A percentile compares a stretch with the other conserved stretches of the same genome.
Conservation (phyloP, 2,113 vertebrate species). For the Cryptoleucopteryx plumbea region DNA sequence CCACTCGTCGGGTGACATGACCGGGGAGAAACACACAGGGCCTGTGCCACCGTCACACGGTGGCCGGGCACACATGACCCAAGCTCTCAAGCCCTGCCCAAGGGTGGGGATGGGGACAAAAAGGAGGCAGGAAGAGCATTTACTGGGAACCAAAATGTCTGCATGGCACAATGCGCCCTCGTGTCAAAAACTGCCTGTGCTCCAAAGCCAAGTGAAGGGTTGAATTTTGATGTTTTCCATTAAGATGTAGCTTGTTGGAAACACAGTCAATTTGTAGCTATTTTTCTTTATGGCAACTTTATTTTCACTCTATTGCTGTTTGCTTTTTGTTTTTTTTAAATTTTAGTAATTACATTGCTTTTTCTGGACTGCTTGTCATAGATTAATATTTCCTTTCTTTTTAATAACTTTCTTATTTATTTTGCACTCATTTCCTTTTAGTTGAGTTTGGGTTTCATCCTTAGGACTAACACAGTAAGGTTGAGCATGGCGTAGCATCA, state of each 20-base stretch:
- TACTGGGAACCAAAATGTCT: not conserved
- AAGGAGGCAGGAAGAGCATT: not conserved
- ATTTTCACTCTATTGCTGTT: not conserved
- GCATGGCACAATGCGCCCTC: rapidly evolving
- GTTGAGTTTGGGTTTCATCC: not conserved
- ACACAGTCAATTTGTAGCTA: not conserved
- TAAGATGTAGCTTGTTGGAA: not conserved
- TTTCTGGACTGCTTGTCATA: not conserved
- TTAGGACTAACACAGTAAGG: not conserved
- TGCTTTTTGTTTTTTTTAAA: not conserved
- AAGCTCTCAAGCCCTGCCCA: not conserved
- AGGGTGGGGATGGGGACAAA: not conserved
- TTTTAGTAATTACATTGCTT: not conserved
- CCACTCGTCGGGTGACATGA: rapidly evolving
- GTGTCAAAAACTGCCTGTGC: not conserved
- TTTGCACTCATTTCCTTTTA: not conserved
- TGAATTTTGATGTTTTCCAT: not conserved
- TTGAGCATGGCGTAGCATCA: rapidly evolving
- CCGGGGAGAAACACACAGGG: rapidly evolving
- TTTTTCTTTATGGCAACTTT: not conserved
- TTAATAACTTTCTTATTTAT: not conserved
- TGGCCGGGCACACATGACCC: rapidly evolving
- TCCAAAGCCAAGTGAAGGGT: not conserved
- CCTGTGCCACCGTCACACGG: rapidly evolving
- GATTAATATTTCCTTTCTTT: not conserved